A percentile compares a stretch with the other conserved stretches of the same genome.
phyloP scores from a whole-genome alignment of 53 echinoderm and acorn worm species.

The Hippasteria phrygiana region DNA sequence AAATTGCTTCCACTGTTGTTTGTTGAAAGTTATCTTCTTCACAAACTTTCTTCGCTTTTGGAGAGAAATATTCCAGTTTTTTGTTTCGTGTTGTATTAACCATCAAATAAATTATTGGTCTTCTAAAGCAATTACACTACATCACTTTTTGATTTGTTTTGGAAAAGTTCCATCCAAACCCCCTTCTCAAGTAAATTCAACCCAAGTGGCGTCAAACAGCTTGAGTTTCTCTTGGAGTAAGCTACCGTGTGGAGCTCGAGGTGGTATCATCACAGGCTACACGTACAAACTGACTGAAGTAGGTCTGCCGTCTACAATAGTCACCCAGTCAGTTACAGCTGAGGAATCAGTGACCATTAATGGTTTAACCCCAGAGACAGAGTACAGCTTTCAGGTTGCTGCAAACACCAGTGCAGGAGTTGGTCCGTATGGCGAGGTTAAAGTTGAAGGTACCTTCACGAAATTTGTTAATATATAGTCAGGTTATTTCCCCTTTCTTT shows the following conservation, averaged over 20 bases:
- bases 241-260: constrained; percentile 48
- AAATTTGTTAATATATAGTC: background rate
- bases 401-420: constrained; percentile 40
- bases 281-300: constrained; percentile 35
- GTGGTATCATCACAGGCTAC: constrained; percentile 60
- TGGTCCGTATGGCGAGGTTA: constrained; percentile 21
- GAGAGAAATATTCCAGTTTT: too few relatives aligned
- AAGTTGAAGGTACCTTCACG: background rate
- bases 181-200: background rate
- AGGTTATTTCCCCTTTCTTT: background rate
- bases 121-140: background rate
- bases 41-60: too few relatives aligned
- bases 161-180: background rate
- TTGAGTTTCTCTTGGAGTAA: constrained; percentile 54
- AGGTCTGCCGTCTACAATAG: background rate
- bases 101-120: too few relatives aligned
- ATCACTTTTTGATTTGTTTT: background rate
- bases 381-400: constrained; percentile 67
- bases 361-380: constrained; percentile 56
- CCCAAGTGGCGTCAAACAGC: background rate
- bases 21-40: too few relatives aligned
- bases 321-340: background rate
- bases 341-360: constrained; percentile 21
- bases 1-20: too few relatives aligned
- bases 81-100: too few relatives aligned